Conservation (phyloP, 2,888 invertebrate genomes). For the Rotaria macrura region DNA sequence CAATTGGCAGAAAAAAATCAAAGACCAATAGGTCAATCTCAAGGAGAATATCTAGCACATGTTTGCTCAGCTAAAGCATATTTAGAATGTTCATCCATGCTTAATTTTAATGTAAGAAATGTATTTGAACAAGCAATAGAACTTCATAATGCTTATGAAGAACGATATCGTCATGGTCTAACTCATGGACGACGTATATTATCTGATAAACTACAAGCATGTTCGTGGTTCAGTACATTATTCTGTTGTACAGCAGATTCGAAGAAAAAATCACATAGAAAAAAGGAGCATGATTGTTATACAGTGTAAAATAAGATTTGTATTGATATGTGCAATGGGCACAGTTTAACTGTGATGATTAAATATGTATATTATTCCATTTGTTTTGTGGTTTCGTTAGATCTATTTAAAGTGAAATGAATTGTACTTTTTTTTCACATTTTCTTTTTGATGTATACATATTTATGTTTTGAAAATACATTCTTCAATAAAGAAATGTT, state of each 20-base stretch:
- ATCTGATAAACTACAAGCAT: not conserved
- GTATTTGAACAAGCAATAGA: constrained; percentile 23
- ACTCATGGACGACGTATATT: not conserved
- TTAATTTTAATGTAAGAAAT: constrained; percentile 22
- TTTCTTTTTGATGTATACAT: not conserved
- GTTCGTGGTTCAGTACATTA: not conserved
- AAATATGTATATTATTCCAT: not conserved
- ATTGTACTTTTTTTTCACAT: not conserved
- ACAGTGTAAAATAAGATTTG: not conserved
- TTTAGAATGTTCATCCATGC: constrained; percentile 23
- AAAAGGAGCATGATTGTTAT: not conserved
- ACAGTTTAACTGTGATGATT: not conserved
- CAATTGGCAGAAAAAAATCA: not conserved
- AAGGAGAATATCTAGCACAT: constrained; percentile 22
- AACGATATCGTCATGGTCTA: not conserved
- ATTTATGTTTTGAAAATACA: not conserved
- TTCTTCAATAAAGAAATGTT: not conserved
- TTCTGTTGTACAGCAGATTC: not conserved
- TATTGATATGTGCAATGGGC: not conserved
- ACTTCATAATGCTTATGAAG: constrained; percentile 1
- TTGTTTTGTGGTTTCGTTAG: not conserved
- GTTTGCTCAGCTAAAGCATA: constrained; percentile 9
- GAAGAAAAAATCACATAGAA: not conserved
- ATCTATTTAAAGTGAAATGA: not conserved
- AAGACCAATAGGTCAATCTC: not conserved